Conservation (phyloP, 2,888 invertebrate species). For the Tromatobia lineatoria region DNA sequence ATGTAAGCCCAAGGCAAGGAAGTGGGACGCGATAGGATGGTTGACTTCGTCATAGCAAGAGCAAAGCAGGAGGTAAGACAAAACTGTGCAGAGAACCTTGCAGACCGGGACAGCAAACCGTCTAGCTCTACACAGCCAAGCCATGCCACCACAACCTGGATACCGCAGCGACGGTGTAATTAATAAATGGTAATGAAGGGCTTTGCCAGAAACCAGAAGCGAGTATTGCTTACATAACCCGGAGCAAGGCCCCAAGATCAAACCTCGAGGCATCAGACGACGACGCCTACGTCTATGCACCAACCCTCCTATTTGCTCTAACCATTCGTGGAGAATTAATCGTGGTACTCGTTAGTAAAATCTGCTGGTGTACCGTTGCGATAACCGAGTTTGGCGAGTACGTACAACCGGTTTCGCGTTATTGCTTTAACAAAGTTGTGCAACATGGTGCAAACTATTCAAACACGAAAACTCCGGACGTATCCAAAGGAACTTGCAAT, state of each 20-base stretch:
- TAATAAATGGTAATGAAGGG: constrained; percentile 70
- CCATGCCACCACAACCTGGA: constrained; percentile 39
- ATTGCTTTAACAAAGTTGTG: constrained; percentile 29
- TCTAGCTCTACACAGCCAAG: neutral
- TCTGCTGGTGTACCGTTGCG: constrained; percentile 45
- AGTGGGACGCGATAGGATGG: constrained; percentile 40
- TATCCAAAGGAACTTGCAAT: neutral
- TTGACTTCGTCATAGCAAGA: constrained; percentile 16
- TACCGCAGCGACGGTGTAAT: constrained; percentile 64
- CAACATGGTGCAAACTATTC: neutral
- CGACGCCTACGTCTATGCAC: constrained; percentile 31
- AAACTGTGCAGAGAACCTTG: constrained; percentile 9
- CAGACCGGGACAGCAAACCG: constrained; percentile 32
- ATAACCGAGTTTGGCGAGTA: constrained; percentile 37
- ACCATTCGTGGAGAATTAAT: constrained; percentile 67
- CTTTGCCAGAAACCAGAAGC: constrained; percentile 60
- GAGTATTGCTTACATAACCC: constrained; percentile 69
- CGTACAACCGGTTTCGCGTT: constrained; percentile 8
- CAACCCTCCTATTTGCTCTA: constrained; percentile 62
- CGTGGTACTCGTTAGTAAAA: constrained; percentile 64
- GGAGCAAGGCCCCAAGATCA: constrained; percentile 59
- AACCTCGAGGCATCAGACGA: constrained; percentile 56
- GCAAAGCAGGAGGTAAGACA: constrained; percentile 32
- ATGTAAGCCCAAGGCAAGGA: constrained; percentile 44
- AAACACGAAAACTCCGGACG: neutral